Base-by-base conservation (phyloP, 2,113 vertebrate genomes). In the Centropristis striata region DNA sequence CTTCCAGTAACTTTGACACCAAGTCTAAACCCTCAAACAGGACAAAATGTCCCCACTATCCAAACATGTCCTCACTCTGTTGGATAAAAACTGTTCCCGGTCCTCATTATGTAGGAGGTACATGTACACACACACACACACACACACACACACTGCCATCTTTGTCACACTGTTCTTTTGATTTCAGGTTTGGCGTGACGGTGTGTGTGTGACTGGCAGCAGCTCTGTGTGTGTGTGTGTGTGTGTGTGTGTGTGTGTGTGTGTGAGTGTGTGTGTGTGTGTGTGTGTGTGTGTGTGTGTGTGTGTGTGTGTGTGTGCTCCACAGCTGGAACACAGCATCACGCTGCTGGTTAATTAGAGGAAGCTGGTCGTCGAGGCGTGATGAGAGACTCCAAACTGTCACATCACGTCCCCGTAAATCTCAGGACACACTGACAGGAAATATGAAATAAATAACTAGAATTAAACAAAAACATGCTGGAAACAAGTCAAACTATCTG, bases 341-440 rank as follows among this genome's bases (percentile, higher is more conserved):
- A n/a, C n/a, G n/a, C n/a, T n/a, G n/a, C n/a, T n/a, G 14, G 10
- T 60, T 86, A 83, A 90, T 84, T 75, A 86, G 67, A 57, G n/a
- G 12, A 68, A 18, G 51, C 55, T 70, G 85, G 57, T 27, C 28
- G 78, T 39, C 88, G 65, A 72, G 75, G 87, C 83, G 23, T 71
- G 85, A 89, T 44, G 55, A 75, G 55, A 8, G 11, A 2, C 59
- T 78, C 46, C 28, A 25, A 21, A 21, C 54, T 68, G 73, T 74
- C 84, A 79, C 41, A 44, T 0, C 14, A n/a, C 42, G 49, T 69
- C 69, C 54, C 10, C 70, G 57, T 72, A 58, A 70, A 75, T 73
- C 69, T n/a, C n/a, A n/a, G n/a, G n/a, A n/a, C n/a, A n/a, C n/a
- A n/a, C n/a, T n/a, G n/a, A n/a, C n/a, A n/a, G n/a, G n/a, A n/a